A percentile compares a stretch with the other conserved stretches of the same genome.
phyloP scores from a whole-genome alignment of 1,140 invertebrate species.

The Zophobas atratus region DNA sequence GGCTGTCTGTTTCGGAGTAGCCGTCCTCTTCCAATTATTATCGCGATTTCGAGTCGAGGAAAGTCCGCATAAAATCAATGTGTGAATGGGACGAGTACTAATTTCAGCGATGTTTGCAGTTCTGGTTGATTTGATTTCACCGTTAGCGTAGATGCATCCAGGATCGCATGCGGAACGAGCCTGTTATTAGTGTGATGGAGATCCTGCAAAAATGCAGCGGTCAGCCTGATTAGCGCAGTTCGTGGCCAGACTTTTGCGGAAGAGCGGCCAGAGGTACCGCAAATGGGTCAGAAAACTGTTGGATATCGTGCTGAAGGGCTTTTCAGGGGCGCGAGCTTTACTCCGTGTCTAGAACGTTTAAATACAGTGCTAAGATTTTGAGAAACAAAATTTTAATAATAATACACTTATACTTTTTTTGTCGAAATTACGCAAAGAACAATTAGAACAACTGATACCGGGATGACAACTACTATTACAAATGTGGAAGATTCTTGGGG shows the following conservation, averaged over 20 bases:
- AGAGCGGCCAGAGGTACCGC: too few species aligned
- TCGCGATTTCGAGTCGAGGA: neutral
- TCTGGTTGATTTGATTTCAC: conserved; percentile 44
- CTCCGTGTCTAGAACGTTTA: too few species aligned
- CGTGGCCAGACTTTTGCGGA: neutral
- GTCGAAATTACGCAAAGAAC: too few species aligned
- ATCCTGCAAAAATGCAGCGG: conserved; percentile 24
- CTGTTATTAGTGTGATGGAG: conserved; percentile 26
- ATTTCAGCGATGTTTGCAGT: conserved; percentile 38
- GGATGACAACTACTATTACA: too few species aligned
- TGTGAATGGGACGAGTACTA: conserved; percentile 24
- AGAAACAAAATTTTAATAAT: too few species aligned
- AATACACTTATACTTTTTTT: too few species aligned
- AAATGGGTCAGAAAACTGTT: too few species aligned
- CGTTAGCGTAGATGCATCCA: conserved; percentile 35
- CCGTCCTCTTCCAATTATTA: conserved; percentile 12
- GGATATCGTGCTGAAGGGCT: too few species aligned
- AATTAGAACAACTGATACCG: too few species aligned
- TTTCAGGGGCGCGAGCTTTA: too few species aligned
- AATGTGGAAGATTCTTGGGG: too few species aligned
- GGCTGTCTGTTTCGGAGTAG: neutral
- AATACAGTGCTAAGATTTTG: too few species aligned
- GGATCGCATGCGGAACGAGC: conserved; percentile 38
- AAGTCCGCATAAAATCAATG: conserved; percentile 28
- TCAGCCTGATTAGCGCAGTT: conserved; percentile 25